phyloP scores from a whole-genome alignment of 2,888 invertebrate species.

The Dryobota labecula region DNA sequence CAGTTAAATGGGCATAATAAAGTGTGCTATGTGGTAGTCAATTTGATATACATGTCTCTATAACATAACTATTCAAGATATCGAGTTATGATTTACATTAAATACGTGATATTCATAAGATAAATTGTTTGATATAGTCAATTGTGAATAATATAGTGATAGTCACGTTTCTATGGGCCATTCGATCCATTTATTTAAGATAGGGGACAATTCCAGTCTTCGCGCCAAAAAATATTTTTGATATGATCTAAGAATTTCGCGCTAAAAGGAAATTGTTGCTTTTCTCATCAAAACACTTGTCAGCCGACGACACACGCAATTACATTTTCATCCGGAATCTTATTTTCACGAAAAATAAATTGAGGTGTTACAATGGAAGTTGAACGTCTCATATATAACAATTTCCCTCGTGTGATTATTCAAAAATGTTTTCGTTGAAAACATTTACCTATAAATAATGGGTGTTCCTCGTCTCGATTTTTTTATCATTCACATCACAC shows the following conservation, averaged over 20 bases:
- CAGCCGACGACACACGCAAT: constrained; percentile 80
- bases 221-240: constrained; percentile 25
- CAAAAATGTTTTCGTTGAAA: constrained; percentile 13
- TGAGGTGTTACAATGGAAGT: constrained; percentile 71
- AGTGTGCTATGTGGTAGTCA: constrained; percentile 38
- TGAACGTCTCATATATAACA: constrained; percentile 52
- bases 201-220: background rate
- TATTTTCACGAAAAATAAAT: constrained; percentile 77
- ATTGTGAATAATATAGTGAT: constrained; percentile 40
- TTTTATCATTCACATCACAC: background rate
- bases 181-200: constrained; percentile 35
- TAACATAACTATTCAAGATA: constrained; percentile 53
- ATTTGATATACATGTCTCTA: constrained; percentile 50
- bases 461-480: background rate
- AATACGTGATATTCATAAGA: constrained; percentile 34
- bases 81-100: constrained; percentile 55
- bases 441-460: no score
- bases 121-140: constrained; percentile 35
- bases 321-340: constrained; percentile 80
- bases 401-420: constrained; percentile 48
- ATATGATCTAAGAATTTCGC: constrained; percentile 33
- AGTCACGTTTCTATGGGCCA: constrained; percentile 39
- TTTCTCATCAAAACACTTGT: constrained; percentile 79
- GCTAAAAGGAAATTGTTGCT: constrained; percentile 59
- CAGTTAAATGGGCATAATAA: constrained; percentile 49